These are phyloP conservation scores for Cheilosia vernalis DNA, from an alignment of 2,888 invertebrate genomes.

Conservation along the genomic window DNA sequence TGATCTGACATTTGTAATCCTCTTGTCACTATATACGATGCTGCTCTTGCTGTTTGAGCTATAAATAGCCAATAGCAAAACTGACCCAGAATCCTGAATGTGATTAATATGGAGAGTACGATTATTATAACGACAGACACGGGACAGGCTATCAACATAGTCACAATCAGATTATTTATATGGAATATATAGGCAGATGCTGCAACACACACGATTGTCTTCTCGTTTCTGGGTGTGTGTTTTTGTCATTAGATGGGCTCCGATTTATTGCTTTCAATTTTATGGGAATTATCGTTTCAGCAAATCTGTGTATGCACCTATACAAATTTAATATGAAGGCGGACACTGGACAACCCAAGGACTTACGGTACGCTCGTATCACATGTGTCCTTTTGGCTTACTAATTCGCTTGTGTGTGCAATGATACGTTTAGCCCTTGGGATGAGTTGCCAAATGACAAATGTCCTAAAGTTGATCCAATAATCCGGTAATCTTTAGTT, in stretches of 20 bases:
- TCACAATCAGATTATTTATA: constrained; percentile 57
- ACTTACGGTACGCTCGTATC: neutral
- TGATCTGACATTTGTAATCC: constrained; percentile 32
- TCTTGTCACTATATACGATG: constrained; percentile 12
- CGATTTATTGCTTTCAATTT: constrained; percentile 20
- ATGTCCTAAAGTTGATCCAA: neutral
- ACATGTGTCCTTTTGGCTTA: neutral
- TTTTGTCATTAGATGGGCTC: neutral
- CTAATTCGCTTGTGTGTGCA: neutral
- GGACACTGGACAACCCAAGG: constrained; percentile 14
- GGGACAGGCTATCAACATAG: constrained; percentile 11
- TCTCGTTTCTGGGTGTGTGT: neutral
- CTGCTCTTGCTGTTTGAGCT: neutral
- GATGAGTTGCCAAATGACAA: neutral
- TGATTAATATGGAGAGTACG: constrained; percentile 15
- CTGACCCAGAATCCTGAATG: constrained; percentile 15
- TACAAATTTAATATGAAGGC: neutral
- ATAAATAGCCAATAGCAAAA: constrained; percentile 19
- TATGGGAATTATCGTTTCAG: constrained; percentile 9
- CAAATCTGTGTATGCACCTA: no score
- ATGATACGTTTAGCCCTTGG: neutral
- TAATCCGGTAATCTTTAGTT: no score
- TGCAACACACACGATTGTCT: constrained; percentile 16
- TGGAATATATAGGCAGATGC: constrained; percentile 51
- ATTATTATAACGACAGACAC: neutral